A percentile compares a stretch with the other conserved stretches of the same genome.
Evolutionary conservation across 2,888 invertebrate genomes (phyloP).

Genomic region (Tromatobia lineatoria): DNA sequence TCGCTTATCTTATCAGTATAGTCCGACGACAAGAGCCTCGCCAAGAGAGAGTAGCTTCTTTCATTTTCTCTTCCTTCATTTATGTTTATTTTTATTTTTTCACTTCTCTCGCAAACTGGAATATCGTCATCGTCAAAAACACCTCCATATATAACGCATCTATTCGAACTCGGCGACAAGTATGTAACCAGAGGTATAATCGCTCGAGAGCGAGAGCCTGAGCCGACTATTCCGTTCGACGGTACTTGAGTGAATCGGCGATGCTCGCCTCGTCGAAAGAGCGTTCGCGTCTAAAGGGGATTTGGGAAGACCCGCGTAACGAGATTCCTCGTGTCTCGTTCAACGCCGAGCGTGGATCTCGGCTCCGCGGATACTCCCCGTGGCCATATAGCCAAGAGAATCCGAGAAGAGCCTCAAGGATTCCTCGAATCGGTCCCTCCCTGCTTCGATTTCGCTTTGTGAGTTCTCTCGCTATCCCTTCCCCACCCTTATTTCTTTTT

Average conservation of each 20-base stretch:
- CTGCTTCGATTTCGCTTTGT: constrained; percentile 59
- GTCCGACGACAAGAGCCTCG: constrained; percentile 53
- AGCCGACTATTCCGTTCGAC: constrained; percentile 42
- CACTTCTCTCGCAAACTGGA: constrained; percentile 41
- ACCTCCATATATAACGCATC: constrained; percentile 3
- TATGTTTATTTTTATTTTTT: constrained; percentile 10
- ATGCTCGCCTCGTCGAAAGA: constrained; percentile 31
- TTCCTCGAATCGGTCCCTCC: constrained; percentile 68
- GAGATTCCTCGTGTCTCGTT: constrained; percentile 72
- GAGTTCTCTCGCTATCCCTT: constrained; percentile 44
- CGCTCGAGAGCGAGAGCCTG: constrained; percentile 40
- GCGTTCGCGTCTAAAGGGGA: constrained; percentile 66
- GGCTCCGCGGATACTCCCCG: constrained; percentile 34
- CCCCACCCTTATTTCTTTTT: constrained; percentile 18
- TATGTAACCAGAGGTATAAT: constrained; percentile 34
- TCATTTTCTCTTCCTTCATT: constrained; percentile 1
- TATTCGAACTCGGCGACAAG: constrained; percentile 13
- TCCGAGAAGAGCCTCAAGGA: constrained; percentile 69
- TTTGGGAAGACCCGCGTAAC: constrained; percentile 71
- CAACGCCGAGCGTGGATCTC: constrained; percentile 65
- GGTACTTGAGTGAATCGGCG: constrained; percentile 55
- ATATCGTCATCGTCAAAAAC: constrained; percentile 49
- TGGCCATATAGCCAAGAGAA: constrained; percentile 54
- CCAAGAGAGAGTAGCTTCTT: constrained; percentile 20
- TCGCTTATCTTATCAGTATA: constrained; percentile 62